phyloP scores from a whole-genome alignment of 2,888 invertebrate genomes.

The Leptopilina syphax region DNA sequence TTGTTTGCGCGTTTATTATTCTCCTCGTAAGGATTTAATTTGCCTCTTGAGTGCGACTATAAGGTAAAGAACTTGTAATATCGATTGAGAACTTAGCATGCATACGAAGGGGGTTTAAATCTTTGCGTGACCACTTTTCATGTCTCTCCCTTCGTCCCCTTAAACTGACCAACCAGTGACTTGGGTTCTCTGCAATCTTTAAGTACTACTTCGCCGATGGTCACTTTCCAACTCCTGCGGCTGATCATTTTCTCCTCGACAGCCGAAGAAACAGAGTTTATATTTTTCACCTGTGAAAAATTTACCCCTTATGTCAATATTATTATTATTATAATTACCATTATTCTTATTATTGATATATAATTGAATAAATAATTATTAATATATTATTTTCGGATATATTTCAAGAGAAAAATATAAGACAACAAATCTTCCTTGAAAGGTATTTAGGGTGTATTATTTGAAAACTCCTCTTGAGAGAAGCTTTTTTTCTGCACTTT shows the following conservation, averaged over 20 bases:
- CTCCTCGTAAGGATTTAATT: slow-evolving; percentile 46
- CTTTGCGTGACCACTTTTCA: slow-evolving; percentile 71
- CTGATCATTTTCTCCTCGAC: slow-evolving; percentile 53
- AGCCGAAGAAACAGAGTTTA: slow-evolving; percentile 41
- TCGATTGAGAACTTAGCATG: slow-evolving; percentile 62
- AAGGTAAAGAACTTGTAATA: slow-evolving; percentile 64
- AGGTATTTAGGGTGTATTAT: slow-evolving; percentile 5
- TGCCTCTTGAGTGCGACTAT: slow-evolving; percentile 47
- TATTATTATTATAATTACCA: too few species aligned
- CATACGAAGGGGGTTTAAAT: slow-evolving; percentile 59
- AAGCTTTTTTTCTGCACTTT: neutral
- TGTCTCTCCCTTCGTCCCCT: slow-evolving; percentile 60
- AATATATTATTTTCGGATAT: neutral
- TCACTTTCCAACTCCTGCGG: slow-evolving; percentile 54
- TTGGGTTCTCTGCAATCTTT: slow-evolving; percentile 71
- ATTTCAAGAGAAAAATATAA: neutral
- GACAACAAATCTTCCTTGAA: neutral
- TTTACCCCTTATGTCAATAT: neutral
- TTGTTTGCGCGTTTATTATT: slow-evolving; percentile 17
- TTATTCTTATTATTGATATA: too few species aligned
- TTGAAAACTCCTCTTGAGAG: slow-evolving; percentile 3
- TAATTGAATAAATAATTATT: too few species aligned
- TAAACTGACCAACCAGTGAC: slow-evolving; percentile 70
- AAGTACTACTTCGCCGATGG: slow-evolving; percentile 61
- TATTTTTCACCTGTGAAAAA: neutral